A percentile compares a stretch with the other conserved stretches of the same genome.
Conservation (phyloP, 1,140 invertebrate species). For the Cotesia chilonis region DNA sequence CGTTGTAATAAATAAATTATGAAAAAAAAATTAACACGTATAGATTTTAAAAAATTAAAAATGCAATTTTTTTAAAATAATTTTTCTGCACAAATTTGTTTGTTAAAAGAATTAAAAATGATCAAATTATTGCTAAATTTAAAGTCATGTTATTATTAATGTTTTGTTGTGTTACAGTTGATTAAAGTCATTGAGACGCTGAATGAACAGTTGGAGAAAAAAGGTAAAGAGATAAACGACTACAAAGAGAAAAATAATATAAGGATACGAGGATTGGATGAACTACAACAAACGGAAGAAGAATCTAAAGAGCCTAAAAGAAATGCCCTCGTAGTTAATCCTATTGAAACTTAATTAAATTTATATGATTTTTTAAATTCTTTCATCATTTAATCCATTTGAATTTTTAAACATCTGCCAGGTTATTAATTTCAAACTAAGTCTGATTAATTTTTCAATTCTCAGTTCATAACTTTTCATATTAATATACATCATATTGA, state of each 20-base stretch:
- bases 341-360: conserved; percentile 48
- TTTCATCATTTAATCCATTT: not conserved
- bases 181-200: conserved; percentile 79
- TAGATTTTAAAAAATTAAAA: no score
- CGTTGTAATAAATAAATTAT: no score
- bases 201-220: conserved; percentile 82
- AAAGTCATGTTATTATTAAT: conserved; percentile 41
- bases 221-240: conserved; percentile 91
- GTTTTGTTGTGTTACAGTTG: conserved; percentile 66
- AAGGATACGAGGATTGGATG: conserved; percentile 74
- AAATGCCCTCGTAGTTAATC: conserved; percentile 64
- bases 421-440: no score
- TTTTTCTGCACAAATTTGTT: no score
- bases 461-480: no score
- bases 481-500: no score
- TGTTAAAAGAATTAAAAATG: no score
- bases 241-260: conserved; percentile 94
- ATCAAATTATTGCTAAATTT: no score
- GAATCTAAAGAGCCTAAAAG: conserved; percentile 66
- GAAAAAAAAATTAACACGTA: no score
- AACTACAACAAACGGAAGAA: conserved; percentile 62
- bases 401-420: not conserved
- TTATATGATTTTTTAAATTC: not conserved
- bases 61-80: no score
- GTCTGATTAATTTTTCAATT: no score